phyloP scores from a whole-genome alignment of 2,113 vertebrate species.

The Neodontobutis hainanensis region DNA sequence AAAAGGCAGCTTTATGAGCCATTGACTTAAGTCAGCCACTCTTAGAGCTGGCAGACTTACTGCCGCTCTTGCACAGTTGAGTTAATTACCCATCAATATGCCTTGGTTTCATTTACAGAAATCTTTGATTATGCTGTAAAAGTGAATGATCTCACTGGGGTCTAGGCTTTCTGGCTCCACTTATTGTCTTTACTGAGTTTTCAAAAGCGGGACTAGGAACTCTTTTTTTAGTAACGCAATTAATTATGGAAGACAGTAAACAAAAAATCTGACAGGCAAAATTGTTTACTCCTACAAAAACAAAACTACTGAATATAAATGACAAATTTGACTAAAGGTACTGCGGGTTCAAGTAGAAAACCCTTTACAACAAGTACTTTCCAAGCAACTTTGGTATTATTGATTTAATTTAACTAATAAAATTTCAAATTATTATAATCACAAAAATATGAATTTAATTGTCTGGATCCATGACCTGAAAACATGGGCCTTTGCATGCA shows the following conservation, averaged over 20 bases:
- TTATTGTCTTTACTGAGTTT: constrained; percentile 12
- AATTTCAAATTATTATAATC: no score
- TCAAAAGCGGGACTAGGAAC: constrained; percentile 15
- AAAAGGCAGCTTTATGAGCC: constrained; percentile 59
- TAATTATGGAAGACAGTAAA: constrained; percentile 11
- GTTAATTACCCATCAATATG: constrained; percentile 74
- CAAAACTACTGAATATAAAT: not conserved
- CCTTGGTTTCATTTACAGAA: constrained; percentile 65
- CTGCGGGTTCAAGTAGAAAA: no score
- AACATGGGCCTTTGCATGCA: constrained; percentile 6
- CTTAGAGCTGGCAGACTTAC: constrained; percentile 47
- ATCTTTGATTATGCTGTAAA: constrained; percentile 69
- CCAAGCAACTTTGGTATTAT: no score
- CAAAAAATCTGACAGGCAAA: constrained; percentile 1
- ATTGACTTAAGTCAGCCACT: constrained; percentile 46
- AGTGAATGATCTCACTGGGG: constrained; percentile 54
- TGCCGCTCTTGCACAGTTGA: constrained; percentile 43
- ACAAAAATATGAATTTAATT: not conserved
- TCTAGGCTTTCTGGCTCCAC: constrained; percentile 48
- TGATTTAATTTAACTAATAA: no score
- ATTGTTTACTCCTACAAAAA: not conserved
- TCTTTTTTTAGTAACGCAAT: constrained; percentile 1
- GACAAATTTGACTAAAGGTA: not conserved
- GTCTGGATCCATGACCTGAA: constrained; percentile 7
- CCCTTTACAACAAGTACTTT: no score